These are phyloP conservation scores for Cephus runcator DNA, from an alignment of 2,888 invertebrate genomes.

Conservation along the genomic window DNA sequence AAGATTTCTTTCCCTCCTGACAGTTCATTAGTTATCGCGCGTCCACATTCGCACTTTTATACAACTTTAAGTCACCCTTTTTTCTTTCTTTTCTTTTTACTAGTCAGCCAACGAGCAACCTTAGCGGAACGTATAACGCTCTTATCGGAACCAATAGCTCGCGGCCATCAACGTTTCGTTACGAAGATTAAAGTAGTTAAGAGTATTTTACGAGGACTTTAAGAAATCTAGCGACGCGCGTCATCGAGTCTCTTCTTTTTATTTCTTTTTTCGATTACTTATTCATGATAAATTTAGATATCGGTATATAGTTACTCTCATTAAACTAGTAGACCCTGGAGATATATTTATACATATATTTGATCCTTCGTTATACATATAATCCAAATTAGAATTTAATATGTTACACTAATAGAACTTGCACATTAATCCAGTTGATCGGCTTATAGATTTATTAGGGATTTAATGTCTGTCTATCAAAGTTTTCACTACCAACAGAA, in stretches of 20 bases:
- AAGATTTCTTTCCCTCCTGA: neutral
- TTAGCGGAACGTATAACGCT: neutral
- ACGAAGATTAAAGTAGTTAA: neutral
- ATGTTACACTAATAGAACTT: neutral
- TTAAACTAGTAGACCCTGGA: neutral
- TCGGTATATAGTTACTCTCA: neutral
- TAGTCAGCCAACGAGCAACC: neutral
- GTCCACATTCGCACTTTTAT: neutral
- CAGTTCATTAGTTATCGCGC: constrained; percentile 3
- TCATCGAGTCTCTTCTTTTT: neutral
- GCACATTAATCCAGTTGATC: neutral
- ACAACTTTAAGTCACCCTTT: neutral
- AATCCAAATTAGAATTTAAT: neutral
- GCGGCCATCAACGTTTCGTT: neutral
- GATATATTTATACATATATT: too few species aligned
- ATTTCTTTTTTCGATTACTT: neutral
- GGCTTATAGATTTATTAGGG: neutral
- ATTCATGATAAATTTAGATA: neutral
- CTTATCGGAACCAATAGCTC: neutral
- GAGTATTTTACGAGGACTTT: neutral
- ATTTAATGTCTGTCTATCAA: neutral
- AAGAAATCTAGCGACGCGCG: neutral
- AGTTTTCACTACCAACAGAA: neutral
- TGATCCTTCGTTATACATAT: neutral
- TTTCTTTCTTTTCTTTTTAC: neutral